Evolutionary conservation across 2,888 invertebrate genomes (phyloP).

Genomic region (Achlya flavicornis): DNA sequence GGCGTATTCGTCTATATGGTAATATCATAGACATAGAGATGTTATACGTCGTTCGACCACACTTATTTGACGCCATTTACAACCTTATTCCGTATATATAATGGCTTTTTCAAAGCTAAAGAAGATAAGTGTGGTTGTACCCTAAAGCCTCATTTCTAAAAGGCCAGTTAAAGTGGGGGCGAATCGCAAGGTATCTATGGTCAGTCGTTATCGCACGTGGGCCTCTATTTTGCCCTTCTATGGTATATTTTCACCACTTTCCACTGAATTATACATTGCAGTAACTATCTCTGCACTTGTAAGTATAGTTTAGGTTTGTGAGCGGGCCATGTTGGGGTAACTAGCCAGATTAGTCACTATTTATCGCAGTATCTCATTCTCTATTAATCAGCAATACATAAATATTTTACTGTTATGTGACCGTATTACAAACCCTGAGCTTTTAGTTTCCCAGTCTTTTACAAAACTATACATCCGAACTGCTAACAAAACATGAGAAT

Average conservation of each 20-base stretch:
- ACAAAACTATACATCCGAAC: too few species aligned
- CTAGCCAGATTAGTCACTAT: too few species aligned
- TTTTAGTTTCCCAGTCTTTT: too few species aligned
- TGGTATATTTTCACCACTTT: conserved; percentile 31
- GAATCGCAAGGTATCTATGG: conserved; percentile 31
- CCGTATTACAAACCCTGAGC: too few species aligned
- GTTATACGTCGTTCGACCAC: conserved; percentile 15
- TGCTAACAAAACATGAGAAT: too few species aligned
- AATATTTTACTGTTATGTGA: too few species aligned
- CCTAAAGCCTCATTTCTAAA: conserved; percentile 12
- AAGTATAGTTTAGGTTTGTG: too few species aligned
- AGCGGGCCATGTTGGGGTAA: too few species aligned
- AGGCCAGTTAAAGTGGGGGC: conserved; percentile 25
- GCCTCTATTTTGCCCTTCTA: conserved; percentile 19
- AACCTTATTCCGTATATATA: conserved; percentile 2
- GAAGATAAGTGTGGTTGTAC: conserved; percentile 12
- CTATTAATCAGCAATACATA: too few species aligned
- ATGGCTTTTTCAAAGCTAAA: background rate
- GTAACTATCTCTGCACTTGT: conserved; percentile 18
- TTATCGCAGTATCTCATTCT: too few species aligned
- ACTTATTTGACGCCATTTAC: background rate
- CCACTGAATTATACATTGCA: conserved; percentile 14
- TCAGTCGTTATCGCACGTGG: conserved; percentile 35
- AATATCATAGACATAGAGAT: conserved; percentile 17
- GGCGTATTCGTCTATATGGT: too few species aligned